These are phyloP conservation scores for Pammene fasciana DNA, from an alignment of 2,888 invertebrate species.

Conservation along the genomic window DNA sequence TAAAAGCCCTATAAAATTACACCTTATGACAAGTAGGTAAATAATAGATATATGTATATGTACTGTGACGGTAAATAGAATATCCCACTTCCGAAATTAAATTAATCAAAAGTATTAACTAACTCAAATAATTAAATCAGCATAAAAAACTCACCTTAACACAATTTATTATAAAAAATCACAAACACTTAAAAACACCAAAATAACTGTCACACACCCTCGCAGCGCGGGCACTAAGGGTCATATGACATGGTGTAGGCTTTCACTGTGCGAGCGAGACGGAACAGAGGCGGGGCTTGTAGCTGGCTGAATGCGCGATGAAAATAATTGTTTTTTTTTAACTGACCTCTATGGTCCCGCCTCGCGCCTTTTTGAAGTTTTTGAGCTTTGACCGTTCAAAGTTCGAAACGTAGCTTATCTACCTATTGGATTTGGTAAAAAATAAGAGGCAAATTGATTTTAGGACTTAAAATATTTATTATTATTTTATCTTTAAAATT, in stretches of 20 bases:
- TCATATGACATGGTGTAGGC: conserved; percentile 76
- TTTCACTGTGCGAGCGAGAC: conserved; percentile 68
- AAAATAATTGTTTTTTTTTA: conserved; percentile 46
- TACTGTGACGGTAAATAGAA: too few relatives aligned
- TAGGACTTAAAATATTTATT: too few relatives aligned
- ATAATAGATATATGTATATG: too few relatives aligned
- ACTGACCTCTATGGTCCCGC: conserved; percentile 31
- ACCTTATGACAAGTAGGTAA: too few relatives aligned
- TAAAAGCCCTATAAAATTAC: too few relatives aligned
- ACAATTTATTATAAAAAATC: conserved; percentile 33
- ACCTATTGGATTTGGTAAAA: too few relatives aligned
- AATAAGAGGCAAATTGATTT: too few relatives aligned
- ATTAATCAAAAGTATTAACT: background rate
- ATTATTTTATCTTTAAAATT: too few relatives aligned
- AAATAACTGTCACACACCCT: conserved; percentile 65
- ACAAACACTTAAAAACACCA: conserved; percentile 45
- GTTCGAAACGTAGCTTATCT: background rate
- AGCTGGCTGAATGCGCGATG: conserved; percentile 28
- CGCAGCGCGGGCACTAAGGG: conserved; percentile 56
- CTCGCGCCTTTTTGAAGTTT: conserved; percentile 37
- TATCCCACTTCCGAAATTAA: background rate
- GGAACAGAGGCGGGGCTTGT: conserved; percentile 60
- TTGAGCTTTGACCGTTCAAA: conserved; percentile 13
- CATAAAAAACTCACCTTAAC: conserved; percentile 26
- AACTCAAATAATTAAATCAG: background rate